Conservation (phyloP, 2,888 invertebrate genomes). For the Heliconius hortense region DNA sequence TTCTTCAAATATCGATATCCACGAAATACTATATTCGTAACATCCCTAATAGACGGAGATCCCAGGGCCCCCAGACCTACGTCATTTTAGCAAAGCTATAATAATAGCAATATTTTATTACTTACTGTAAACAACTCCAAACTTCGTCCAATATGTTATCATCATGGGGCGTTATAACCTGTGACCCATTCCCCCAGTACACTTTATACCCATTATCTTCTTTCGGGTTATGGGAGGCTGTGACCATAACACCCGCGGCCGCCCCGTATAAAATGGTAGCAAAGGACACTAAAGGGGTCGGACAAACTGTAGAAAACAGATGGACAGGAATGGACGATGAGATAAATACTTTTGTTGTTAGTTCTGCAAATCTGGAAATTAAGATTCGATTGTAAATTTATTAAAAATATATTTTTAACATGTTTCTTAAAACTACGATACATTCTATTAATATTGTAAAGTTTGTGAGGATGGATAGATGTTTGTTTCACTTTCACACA, state of each 20-base stretch:
- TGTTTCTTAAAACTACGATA: neutral
- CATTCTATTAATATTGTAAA: no score
- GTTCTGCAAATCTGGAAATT: constrained; percentile 89
- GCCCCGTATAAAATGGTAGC: constrained; percentile 87
- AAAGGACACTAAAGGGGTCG: constrained; percentile 97
- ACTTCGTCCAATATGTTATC: constrained; percentile 91
- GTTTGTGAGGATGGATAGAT: no score
- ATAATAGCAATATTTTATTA: constrained; percentile 34
- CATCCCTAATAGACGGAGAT: no score
- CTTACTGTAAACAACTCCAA: constrained; percentile 85
- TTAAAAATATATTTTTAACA: no score
- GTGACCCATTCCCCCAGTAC: constrained; percentile 97
- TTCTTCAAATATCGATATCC: no score
- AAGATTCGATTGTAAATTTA: neutral
- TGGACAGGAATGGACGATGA: constrained; percentile 89
- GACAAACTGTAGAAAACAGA: constrained; percentile 89
- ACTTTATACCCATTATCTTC: constrained; percentile 99
- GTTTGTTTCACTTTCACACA: no score
- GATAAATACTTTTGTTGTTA: constrained; percentile 92
- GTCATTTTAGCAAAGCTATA: no score
- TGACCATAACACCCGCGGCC: constrained; percentile 95
- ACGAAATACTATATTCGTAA: no score
- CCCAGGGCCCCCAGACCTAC: no score
- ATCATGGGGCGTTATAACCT: constrained; percentile 97
- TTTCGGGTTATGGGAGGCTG: constrained; percentile 97